Conservation (phyloP, 2,888 invertebrate genomes). For the Notocelia uddmanniana region DNA sequence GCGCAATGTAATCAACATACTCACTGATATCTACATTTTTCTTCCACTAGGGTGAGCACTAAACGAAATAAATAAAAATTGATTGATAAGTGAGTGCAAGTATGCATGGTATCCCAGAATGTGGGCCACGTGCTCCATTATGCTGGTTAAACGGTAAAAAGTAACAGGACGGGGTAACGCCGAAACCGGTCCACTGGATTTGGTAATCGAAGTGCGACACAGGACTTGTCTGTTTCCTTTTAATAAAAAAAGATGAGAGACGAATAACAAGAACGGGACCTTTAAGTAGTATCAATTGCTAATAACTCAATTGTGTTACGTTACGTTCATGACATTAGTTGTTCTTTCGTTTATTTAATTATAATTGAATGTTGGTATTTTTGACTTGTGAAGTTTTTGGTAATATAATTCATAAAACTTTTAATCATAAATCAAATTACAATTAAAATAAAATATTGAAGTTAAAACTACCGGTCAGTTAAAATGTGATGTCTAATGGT, state of each 20-base stretch:
- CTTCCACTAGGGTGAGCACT: conserved; percentile 45
- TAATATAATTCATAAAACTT: neutral
- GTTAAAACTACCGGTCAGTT: neutral
- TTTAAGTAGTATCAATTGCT: neutral
- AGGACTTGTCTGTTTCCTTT: conserved; percentile 52
- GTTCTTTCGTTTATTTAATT: neutral
- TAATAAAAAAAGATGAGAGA: conserved; percentile 29
- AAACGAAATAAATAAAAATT: conserved; percentile 52
- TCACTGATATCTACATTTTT: conserved; percentile 24
- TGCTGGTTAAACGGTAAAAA: conserved; percentile 74
- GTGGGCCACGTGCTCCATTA: conserved; percentile 59
- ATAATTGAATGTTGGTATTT: neutral
- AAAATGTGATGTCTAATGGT: conserved; percentile 19
- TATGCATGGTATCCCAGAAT: conserved; percentile 54
- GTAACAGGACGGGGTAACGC: conserved; percentile 71
- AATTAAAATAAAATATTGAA: neutral
- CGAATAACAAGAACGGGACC: conserved; percentile 9
- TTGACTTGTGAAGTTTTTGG: neutral
- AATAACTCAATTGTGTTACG: conserved; percentile 12
- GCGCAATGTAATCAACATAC: conserved; percentile 16
- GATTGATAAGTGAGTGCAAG: conserved; percentile 55
- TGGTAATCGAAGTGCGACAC: conserved; percentile 61
- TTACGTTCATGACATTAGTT: neutral
- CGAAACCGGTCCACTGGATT: conserved; percentile 71
- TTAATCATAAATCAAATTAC: neutral